Evolutionary conservation across 2,888 invertebrate genomes (phyloP).

Genomic region (Oxystoma pomonae): DNA sequence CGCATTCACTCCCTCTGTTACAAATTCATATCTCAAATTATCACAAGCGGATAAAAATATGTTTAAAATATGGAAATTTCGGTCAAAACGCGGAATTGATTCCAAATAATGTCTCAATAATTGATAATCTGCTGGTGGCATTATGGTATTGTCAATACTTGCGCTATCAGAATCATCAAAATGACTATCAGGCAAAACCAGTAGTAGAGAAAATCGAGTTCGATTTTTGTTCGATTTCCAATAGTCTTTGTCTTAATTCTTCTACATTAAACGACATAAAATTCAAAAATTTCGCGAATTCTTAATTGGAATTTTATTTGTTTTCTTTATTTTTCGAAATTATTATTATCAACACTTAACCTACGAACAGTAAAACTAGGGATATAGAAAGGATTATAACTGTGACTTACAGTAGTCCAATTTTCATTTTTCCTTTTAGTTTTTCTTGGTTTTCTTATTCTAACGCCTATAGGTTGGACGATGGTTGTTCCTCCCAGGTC

Average conservation of each 20-base stretch:
- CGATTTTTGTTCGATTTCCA: too few relatives aligned
- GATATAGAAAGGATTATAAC: not conserved
- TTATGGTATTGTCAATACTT: not conserved
- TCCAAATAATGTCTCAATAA: not conserved
- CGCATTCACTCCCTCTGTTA: not conserved
- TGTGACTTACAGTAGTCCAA: not conserved
- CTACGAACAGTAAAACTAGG: not conserved
- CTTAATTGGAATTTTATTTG: not conserved
- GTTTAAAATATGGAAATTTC: not conserved
- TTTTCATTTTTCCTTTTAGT: not conserved
- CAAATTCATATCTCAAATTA: not conserved
- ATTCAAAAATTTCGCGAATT: not conserved
- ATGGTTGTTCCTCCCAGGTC: slow-evolving; percentile 2
- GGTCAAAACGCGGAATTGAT: not conserved
- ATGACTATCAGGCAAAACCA: not conserved
- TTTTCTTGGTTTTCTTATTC: slow-evolving; percentile 2
- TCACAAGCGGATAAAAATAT: slow-evolving; percentile 1
- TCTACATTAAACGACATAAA: not conserved
- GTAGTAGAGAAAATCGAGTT: too few relatives aligned
- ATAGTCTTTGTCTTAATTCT: too few relatives aligned
- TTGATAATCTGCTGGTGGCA: not conserved
- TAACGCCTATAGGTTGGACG: slow-evolving; percentile 2
- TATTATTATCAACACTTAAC: slow-evolving; percentile 1
- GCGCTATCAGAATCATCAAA: not conserved
- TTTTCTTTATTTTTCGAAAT: not conserved